These are phyloP conservation scores for Scolopax rusticola DNA, from an alignment of 2,797 vertebrate genomes.

Conservation along the genomic window DNA sequence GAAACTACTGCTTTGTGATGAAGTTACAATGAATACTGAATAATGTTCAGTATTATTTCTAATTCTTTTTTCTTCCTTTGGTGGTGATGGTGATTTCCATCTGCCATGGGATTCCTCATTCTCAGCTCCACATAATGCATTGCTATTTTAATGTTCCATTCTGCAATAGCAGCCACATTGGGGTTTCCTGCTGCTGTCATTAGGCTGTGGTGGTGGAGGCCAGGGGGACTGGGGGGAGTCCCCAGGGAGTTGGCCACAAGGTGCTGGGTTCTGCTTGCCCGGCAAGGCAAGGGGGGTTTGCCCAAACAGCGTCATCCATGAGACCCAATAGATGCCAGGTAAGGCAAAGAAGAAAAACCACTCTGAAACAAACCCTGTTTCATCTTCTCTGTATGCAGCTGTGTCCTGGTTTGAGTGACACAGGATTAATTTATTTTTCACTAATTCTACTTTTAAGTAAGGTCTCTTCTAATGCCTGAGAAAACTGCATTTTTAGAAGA, in stretches of 20 bases:
- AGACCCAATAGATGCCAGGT: background rate
- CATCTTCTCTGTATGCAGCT: background rate
- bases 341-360: background rate
- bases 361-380: background rate
- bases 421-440: background rate
- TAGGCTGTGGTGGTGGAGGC: accelerated
- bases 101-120: background rate
- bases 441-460: background rate
- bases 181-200: background rate
- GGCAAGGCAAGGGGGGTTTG: background rate
- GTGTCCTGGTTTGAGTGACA: background rate
- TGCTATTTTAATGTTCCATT: background rate
- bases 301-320: background rate
- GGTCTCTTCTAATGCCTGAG: background rate
- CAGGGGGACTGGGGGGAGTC: accelerated
- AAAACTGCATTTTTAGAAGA: background rate
- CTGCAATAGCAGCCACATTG: accelerated
- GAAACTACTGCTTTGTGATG: background rate
- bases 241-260: accelerated
- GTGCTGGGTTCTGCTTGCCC: background rate
- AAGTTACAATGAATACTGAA: too few species aligned
- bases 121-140: accelerated
- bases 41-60: background rate
- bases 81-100: background rate
- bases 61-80: background rate